Evolutionary conservation across 2,797 vertebrate species (phyloP).

Genomic region (Microchirus variegatus): DNA sequence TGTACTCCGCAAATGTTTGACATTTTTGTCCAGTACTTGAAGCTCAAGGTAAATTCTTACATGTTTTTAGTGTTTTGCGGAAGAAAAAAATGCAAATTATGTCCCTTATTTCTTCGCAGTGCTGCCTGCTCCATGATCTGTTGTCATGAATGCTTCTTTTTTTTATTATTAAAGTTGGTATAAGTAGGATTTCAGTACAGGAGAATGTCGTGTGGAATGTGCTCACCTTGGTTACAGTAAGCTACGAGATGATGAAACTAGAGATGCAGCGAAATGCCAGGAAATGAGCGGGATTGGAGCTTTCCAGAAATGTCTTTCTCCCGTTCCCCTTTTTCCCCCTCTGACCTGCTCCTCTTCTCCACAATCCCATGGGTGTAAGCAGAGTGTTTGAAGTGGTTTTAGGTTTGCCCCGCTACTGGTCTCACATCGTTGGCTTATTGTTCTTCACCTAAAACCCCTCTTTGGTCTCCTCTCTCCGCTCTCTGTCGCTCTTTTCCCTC

Average conservation of each 20-base stretch:
- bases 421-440: constrained; percentile 55
- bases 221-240: constrained; percentile 52
- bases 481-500: constrained; percentile 52
- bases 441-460: constrained; percentile 50
- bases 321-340: constrained; percentile 11
- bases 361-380: constrained; percentile 44
- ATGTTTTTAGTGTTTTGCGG: no score
- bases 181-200: constrained; percentile 20
- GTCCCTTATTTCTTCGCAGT: no score
- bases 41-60: no score
- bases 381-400: constrained; percentile 72
- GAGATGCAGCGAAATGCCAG: constrained; percentile 50
- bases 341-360: constrained; percentile 33
- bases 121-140: constrained; percentile 9
- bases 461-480: constrained; percentile 47
- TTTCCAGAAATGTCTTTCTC: constrained; percentile 41
- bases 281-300: constrained; percentile 42
- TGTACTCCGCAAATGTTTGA: no score
- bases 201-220: constrained; percentile 48
- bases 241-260: constrained; percentile 56
- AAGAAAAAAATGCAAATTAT: no score
- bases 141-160: neutral
- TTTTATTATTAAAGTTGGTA: no score
- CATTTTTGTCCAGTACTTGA: no score
- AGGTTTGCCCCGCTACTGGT: constrained; percentile 50